Evolutionary conservation across 37 sponge, comb jelly and placozoan species (phyloP), one percentile per base, ranked within the genome.

Genomic region (Spongilla lacustris): DNA sequence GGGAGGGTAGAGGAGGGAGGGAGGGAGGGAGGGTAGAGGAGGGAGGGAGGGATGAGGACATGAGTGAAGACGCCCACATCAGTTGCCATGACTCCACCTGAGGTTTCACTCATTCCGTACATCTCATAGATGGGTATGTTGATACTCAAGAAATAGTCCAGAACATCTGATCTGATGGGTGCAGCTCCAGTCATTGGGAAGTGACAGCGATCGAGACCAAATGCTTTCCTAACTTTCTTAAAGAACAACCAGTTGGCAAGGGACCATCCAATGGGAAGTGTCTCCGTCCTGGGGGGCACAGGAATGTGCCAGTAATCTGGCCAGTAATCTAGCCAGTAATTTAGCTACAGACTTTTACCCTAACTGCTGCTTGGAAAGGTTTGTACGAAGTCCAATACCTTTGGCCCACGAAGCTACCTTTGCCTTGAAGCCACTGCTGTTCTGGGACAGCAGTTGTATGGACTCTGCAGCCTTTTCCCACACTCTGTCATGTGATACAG

Each of bases 41-140:
- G 24, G 25, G 46, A 34, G 24, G 49, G 36, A 34, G 78, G 49
- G 36, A 34, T 38, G 49, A 19, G 49, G 78, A 34, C 32, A 34
- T 38, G 25, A 24, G 49, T n/a, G 49, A 46, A 69, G 28, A 69
- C 71, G 10, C 28, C 25, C 71, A 28, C 28, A n/a, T n/a, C 10
- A 11, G 10, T 28, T 69, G 71, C 10, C 4, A 46, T 46, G 46
- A 8, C 8, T 0, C 21, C 21, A 80, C 96, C 96, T 58, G 94
- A 80, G 33, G 90, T 91, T 69, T 98, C 98, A 66, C 89, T 93
- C 95, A 98, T 92, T 24, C 99, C 99, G 82, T 97, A 99, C 24
- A 99, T 50, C 81, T 99, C 93, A 67, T 92, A 84, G 12, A 99
- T 84, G 19, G 94, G 86, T 23, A 99, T 88, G 73, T 99, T 87